Percentiles rank a stretch among this genome's conserved stretches.
phyloP scores from a whole-genome alignment of 1,140 invertebrate genomes.

The Ruditapes philippinarum region DNA sequence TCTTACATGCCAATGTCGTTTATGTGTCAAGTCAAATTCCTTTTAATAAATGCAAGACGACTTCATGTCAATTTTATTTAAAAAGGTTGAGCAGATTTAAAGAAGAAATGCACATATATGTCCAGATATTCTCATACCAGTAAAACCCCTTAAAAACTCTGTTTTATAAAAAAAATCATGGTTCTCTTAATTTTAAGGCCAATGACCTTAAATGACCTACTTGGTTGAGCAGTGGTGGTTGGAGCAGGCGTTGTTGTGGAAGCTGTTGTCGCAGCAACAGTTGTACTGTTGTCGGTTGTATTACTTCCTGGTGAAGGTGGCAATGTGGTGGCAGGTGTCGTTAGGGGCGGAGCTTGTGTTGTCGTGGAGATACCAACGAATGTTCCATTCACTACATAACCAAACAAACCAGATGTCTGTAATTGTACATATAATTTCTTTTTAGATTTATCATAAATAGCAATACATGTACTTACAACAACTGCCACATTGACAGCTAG shows the following conservation, averaged over 20 bases:
- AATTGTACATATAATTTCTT: too few relatives aligned
- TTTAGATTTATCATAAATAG: too few relatives aligned
- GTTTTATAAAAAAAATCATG: neutral
- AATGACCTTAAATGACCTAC: too few relatives aligned
- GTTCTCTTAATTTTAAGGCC: neutral
- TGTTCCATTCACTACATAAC: conserved; percentile 62
- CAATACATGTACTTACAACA: too few relatives aligned
- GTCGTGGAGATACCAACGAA: conserved; percentile 53
- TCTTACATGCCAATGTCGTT: too few relatives aligned
- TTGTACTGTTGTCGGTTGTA: conserved; percentile 23
- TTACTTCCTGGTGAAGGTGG: neutral
- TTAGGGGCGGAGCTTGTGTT: conserved; percentile 1
- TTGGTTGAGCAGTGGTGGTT: conserved; percentile 17
- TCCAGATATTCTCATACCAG: neutral
- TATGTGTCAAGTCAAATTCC: too few relatives aligned
- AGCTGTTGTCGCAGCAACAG: conserved; percentile 8
- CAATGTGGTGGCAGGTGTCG: neutral
- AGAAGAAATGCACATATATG: too few relatives aligned
- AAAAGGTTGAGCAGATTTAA: too few relatives aligned
- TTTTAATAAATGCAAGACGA: too few relatives aligned
- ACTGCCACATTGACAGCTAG: too few relatives aligned
- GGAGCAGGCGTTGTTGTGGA: conserved; percentile 1
- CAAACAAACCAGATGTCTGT: conserved; percentile 59
- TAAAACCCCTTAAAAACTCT: neutral
- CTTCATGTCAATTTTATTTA: too few relatives aligned